Base-by-base conservation (phyloP, 2,797 vertebrate species). In the Lates japonicus region DNA sequence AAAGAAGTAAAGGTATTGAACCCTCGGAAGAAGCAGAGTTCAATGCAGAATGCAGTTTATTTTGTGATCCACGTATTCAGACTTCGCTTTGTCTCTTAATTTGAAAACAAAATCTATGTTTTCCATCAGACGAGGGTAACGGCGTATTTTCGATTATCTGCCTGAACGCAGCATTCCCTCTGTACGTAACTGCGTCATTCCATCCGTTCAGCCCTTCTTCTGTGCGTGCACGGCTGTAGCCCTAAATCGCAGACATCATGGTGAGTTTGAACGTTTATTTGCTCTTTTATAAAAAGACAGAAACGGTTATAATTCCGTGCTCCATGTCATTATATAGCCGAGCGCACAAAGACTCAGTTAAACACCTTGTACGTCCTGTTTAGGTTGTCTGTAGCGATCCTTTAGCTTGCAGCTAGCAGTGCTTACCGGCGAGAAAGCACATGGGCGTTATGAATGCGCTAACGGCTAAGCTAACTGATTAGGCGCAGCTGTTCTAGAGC, bases 381-480 rank as follows among this genome's bases (percentile, higher is more conserved):
- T 2, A 1, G 0, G 22, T 0, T 8, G 31, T n/a, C 16, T 57
- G 4, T 12, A 42, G n/a, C 7, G n/a, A 3, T n/a, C 1, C 5
- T 19, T 20, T 57, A 66, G 48, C 71, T 7, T 10, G 0, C 16
- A 83, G 86, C 87, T n/a, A 2, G 1, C 20, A 4, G 5, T 51
- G 89, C 78, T 86, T 87, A 51, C 91, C 89, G 91, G 90, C n/a
- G 66, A 76, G 58, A 16, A 78, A 82, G 88, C 92, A 94, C 93
- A 92, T 93, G 93, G 88, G 68, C 71, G 61, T 71, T 25, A 14
- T 80, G 80, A 69, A 29, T 60, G 37, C 31, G 70, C 65, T 86
- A 85, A 63, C 70, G 20, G 84, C 80, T 80, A 78, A 82, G 81
- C 85, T 83, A 87, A 35, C 73, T 0, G 39, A 20, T 3, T 1